Evolutionary conservation across 1,140 invertebrate species (phyloP).

Genomic region (Heliconius melpomene): DNA sequence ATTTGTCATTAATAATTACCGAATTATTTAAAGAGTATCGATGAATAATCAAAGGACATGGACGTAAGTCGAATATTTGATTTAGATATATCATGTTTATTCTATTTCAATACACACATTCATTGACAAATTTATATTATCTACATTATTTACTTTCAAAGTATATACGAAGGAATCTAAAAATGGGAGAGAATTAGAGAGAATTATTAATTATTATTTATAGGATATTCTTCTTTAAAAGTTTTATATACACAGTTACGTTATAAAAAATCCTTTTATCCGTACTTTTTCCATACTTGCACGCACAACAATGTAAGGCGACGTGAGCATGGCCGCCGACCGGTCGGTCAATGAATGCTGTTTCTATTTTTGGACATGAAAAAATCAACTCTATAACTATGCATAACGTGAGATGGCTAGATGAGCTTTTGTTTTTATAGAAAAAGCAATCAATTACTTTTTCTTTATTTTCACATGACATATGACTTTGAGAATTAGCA

Average conservation of each 20-base stretch:
- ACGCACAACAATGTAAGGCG: background rate
- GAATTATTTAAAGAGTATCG: background rate
- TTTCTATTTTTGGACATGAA: slow-evolving; percentile 8
- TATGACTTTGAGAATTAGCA: no score
- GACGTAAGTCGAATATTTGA: background rate
- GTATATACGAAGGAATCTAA: no score
- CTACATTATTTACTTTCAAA: no score
- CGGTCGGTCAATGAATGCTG: slow-evolving; percentile 11
- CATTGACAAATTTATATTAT: background rate
- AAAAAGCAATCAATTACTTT: background rate
- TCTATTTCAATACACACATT: background rate
- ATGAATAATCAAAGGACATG: background rate
- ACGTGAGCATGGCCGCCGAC: background rate
- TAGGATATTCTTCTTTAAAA: no score
- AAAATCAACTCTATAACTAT: background rate
- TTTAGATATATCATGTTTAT: background rate
- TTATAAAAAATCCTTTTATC: no score
- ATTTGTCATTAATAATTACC: background rate
- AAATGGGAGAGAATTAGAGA: no score
- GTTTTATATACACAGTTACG: no score
- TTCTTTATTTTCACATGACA: no score
- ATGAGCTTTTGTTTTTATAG: background rate
- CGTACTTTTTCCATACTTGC: background rate
- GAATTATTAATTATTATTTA: no score
- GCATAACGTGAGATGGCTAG: background rate